These are phyloP conservation scores for Macroglossus sobrinus DNA, from an alignment of 2,113 vertebrate genomes.

Conservation along the genomic window DNA sequence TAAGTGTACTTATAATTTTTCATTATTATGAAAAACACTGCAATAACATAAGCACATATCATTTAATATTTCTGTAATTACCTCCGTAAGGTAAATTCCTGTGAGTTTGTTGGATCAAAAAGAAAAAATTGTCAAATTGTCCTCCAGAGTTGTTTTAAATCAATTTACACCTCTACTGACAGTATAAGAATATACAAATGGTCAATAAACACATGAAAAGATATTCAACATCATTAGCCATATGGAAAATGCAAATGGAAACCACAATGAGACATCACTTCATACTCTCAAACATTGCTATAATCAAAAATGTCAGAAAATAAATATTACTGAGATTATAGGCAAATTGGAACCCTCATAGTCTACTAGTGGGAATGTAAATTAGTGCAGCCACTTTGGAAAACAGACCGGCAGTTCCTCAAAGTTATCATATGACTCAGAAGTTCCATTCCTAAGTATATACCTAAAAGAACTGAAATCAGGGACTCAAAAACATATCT, in stretches of 20 bases:
- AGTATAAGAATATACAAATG: neutral
- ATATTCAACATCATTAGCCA: neutral
- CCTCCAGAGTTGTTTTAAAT: neutral
- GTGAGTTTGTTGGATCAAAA: neutral
- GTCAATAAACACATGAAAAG: neutral
- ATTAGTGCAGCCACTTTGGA: neutral
- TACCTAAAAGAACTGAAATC: neutral
- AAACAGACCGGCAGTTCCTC: neutral
- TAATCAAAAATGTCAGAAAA: neutral
- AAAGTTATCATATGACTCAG: neutral
- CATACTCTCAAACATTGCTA: neutral
- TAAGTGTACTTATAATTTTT: neutral
- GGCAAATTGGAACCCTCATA: neutral
- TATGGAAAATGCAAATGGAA: conserved; percentile 24
- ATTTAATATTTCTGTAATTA: neutral
- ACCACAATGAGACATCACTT: neutral
- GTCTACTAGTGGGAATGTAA: neutral
- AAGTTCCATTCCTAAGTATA: neutral
- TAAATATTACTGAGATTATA: neutral
- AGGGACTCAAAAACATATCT: neutral
- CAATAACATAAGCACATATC: neutral
- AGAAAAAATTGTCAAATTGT: neutral
- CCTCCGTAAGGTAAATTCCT: neutral
- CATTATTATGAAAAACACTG: neutral
- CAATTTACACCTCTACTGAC: neutral